Base-by-base conservation (phyloP, 2,113 vertebrate genomes). In the Ciconia maguari region DNA sequence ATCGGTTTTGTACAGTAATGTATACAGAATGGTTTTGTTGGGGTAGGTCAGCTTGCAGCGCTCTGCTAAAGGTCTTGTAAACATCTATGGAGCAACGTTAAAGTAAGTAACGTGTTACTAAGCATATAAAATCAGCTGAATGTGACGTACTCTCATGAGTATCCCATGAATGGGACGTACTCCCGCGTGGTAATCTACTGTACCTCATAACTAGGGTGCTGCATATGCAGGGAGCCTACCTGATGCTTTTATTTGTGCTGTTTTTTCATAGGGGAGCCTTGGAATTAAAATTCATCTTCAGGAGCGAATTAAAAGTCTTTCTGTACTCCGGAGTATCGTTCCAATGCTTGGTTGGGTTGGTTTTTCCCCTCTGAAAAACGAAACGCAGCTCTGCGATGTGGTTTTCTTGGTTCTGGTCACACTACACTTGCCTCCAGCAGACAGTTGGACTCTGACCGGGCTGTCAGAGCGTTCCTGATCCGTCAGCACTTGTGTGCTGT, bases 181-280 rank as follows among this genome's bases (percentile, higher is more conserved):
- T 30, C 16, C 8, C 11, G 1, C 3, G 1, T 6, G 8, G 10
- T 14, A n/a, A 9, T 4, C 9, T 6, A 1, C 16, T 17, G 36
- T 41, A 6, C 17, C 46, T 48, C n/a, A 0, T 18, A 24, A 12
- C 30, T 16, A 19, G 57, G 16, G 22, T 30, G 57, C 44, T 64
- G 24, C 18, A 0, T 5, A 25, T 1, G 0, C 27, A 11, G 11
- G 1, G 42, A 46, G 32, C 44, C 32, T 6, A 1, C 57, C 71
- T 58, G 36, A 74, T 15, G 18, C 60, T 83, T 62, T 41, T 25
- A 10, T 89, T 83, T 62, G 7, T 64, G 58, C 20, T 79, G 7
- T 6, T 64, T 41, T 46, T 57, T 12, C 34, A 6, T 2, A 95
- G 91, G 74, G n/a, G 20, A 48, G 9, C 60, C 61, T 52, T 5